Evolutionary conservation across 2,113 vertebrate species (phyloP), one percentile per base, ranked within the genome.

Genomic region (Rhinolophus ferrumequinum): DNA sequence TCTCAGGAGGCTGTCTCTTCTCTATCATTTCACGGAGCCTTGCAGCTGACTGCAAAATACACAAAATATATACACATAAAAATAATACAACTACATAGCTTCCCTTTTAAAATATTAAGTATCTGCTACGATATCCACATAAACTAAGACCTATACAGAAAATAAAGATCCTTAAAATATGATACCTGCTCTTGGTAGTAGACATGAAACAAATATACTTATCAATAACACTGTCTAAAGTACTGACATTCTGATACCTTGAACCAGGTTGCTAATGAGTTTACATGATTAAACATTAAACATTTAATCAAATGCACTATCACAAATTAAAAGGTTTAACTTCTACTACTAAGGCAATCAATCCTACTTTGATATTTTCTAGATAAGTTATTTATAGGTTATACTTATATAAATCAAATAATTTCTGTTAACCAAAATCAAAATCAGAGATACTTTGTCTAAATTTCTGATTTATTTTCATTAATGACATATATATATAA

Each of bases 11-110:
- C 0, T 52, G 92, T 9, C 21, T 98, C 93, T 94, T 98, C 26
- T 93, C 73, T 64, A 97, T 56, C 54, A 98, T 97, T 81, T 97
- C 80, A 8, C 86, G 93, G 73, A 99, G 97, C 84, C 97, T 98
- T 97, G 98, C 97, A 80, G 98, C 98, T 93, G 98, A 97, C 99
- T 99, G 96, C 10, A 98, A 98, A 95, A 96, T 52, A 97, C 69
- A 89, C 50, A 95, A 94, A 96, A 94, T 26, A 28, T 10, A 41
- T 16, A 62, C 69, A 87, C 9, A 16, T 83, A 86, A 94, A 95
- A 64, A 77, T 69, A 52, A 35, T 92, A 60, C 38, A 77, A 83
- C 54, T 44, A 84, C 33, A 88, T 13, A 87, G 56, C 70, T 90
- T 80, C 91, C 11, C 38, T 77, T 94, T 76, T 64, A 88, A 96